Evolutionary conservation across 2,113 vertebrate species (phyloP), one percentile per base, ranked within the genome.

Genomic region (Canis aureus): DNA sequence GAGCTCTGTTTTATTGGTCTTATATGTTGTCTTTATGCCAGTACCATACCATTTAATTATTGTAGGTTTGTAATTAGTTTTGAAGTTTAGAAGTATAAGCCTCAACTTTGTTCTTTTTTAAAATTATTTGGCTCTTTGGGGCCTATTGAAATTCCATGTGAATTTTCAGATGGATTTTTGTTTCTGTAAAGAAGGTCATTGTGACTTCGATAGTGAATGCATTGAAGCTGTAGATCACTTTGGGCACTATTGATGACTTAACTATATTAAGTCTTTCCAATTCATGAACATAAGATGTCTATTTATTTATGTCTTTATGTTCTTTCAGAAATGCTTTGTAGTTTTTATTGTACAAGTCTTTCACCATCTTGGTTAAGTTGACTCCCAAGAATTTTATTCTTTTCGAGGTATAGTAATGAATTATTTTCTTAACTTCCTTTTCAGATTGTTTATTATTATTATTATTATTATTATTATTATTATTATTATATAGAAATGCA

Each of bases 101-200:
- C 69, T 38, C 35, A 74, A 29, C 49, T 78, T 93, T 73, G 27
- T 35, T 87, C 19, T 82, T 96, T 92, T 89, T 59, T 43, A 95
- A 43, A 11, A 66, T 69, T 82, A 8, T 66, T 69, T 71, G 91
- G 32, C 64, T 62, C 17, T 87, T 93, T 53, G 11, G 3, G 43
- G 4, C 73, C 51, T 15, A n/a, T 91, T 96, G 51, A 83, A n/a
- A 83, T 69, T 86, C n/a, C 38, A 32, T 91, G 8, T 38, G n/a
- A 86, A 49, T 67, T 94, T 91, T 91, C 69, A 71, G 51, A 15
- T 32, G 3, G 29, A 73, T 57, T 79, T 62, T 35, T 95, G 8
- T 76, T 86, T 93, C 60, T 87, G 27, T 29, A 73, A 55, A 51
- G 80, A 59, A 8, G 6, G 67, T 69, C 32, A 60, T 35, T 90